Conservation (phyloP, 2,888 invertebrate genomes). For the Macaria notata region DNA sequence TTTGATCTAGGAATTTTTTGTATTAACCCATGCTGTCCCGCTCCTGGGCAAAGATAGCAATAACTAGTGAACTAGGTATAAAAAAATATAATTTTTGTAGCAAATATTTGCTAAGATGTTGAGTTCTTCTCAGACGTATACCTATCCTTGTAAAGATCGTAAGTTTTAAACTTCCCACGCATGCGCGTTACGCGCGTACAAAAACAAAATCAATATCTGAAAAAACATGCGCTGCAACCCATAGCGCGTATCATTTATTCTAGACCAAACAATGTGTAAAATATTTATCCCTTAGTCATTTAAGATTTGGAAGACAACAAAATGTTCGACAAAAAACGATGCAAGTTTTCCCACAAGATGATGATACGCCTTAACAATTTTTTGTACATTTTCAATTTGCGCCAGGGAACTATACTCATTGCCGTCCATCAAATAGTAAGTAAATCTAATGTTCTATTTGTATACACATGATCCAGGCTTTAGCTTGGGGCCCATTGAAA, state of each 20-base stretch:
- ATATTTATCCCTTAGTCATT: conserved; percentile 48
- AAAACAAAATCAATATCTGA: conserved; percentile 61
- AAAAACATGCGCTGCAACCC: conserved; percentile 59
- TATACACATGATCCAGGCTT: too few species aligned
- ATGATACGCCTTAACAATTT: conserved; percentile 74
- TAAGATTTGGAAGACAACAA: conserved; percentile 19
- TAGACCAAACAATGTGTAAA: conserved; percentile 60
- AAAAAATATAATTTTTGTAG: too few species aligned
- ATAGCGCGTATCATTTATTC: conserved; percentile 31
- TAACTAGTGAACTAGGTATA: too few species aligned
- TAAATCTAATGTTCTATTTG: conserved; percentile 33
- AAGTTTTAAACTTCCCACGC: conserved; percentile 23
- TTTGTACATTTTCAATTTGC: conserved; percentile 77
- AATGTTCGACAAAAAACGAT: conserved; percentile 74
- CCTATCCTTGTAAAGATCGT: conserved; percentile 8
- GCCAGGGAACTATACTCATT: conserved; percentile 78
- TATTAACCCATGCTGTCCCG: too few species aligned
- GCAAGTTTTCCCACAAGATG: conserved; percentile 68
- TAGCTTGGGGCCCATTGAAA: background rate
- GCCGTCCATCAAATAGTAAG: conserved; percentile 81
- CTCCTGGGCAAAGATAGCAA: too few species aligned
- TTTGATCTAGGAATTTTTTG: too few species aligned
- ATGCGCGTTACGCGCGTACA: conserved; percentile 55
- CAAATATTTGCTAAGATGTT: too few species aligned
- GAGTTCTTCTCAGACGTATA: too few species aligned